A percentile compares a stretch with the other conserved stretches of the same genome.
Evolutionary conservation across 2,113 vertebrate genomes (phyloP).

Genomic region (Silurus asotus): DNA sequence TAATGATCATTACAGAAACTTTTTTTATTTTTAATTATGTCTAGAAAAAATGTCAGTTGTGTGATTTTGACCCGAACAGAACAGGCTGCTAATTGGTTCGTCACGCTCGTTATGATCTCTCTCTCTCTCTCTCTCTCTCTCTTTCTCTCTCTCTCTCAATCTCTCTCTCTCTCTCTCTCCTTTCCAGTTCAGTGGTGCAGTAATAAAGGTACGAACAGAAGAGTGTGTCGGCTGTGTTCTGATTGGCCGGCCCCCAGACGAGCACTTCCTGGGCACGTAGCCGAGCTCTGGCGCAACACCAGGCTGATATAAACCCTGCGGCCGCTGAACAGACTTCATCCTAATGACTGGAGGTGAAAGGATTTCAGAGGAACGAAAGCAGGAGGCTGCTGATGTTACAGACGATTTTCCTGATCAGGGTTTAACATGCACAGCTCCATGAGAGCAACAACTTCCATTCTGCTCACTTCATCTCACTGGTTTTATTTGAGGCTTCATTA

Average conservation of each 20-base stretch:
- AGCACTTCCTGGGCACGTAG: constrained; percentile 24
- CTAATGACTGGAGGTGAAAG: constrained; percentile 41
- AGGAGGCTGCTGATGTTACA: constrained; percentile 31
- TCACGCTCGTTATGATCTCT: constrained; percentile 4
- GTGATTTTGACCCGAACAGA: background rate
- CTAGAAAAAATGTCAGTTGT: constrained; percentile 1
- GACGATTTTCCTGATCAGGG: background rate
- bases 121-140: constrained; percentile 21
- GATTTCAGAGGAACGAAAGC: constrained; percentile 24
- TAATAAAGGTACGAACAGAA: background rate
- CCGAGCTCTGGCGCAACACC: constrained; percentile 27
- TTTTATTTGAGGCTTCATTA: background rate
- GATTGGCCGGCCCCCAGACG: background rate
- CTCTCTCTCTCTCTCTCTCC: background rate
- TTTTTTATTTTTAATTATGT: background rate
- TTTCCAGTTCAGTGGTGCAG: constrained; percentile 11
- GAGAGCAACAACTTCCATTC: background rate
- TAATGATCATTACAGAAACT: background rate
- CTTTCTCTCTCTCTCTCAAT: constrained; percentile 2
- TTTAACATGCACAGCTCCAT: background rate
- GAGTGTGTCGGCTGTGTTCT: background rate
- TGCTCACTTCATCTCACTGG: background rate
- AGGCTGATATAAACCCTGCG: constrained; percentile 21
- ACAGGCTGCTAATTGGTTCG: constrained; percentile 41
- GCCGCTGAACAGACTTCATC: constrained; percentile 25